These are phyloP conservation scores for Drosophila insularis DNA, from an alignment of 1,140 invertebrate species.

Conservation along the genomic window DNA sequence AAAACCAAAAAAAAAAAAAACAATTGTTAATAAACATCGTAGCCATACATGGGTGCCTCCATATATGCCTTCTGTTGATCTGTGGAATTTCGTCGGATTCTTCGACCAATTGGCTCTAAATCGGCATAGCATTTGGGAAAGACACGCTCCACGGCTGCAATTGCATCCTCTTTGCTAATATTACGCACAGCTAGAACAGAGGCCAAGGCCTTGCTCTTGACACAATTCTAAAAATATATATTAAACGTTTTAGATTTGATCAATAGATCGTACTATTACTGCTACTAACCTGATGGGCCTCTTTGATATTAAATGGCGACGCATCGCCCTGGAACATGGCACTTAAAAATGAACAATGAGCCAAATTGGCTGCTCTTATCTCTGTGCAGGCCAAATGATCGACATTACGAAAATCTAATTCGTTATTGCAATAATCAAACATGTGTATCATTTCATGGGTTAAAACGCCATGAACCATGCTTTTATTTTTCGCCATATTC, in stretches of 20 bases:
- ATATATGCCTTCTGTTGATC: constrained; percentile 90
- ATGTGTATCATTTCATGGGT: constrained; percentile 98
- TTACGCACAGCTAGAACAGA: constrained; percentile 92
- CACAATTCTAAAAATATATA: constrained; percentile 89
- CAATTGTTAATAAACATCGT: constrained; percentile 84
- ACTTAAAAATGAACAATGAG: constrained; percentile 94
- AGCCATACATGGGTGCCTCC: constrained; percentile 91
- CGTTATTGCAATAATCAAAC: constrained; percentile 96
- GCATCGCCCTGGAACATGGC: constrained; percentile 90
- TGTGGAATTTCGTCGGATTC: constrained; percentile 89
- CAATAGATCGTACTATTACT: too few relatives aligned
- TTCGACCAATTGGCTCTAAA: constrained; percentile 94
- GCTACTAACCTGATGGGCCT: constrained; percentile 86
- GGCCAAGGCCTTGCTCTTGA: constrained; percentile 92
- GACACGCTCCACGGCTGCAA: constrained; percentile 91
- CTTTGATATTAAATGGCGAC: constrained; percentile 88
- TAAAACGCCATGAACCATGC: constrained; percentile 90
- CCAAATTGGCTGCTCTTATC: constrained; percentile 94
- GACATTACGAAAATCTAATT: constrained; percentile 94
- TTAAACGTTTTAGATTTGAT: too few relatives aligned
- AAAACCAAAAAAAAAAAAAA: not conserved
- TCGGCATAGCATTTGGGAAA: constrained; percentile 97
- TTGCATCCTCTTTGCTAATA: constrained; percentile 88
- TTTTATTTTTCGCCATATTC: constrained; percentile 88
- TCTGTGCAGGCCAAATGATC: constrained; percentile 98